Percentiles rank a stretch among this genome's conserved stretches.
Evolutionary conservation across 2,888 invertebrate genomes (phyloP).

Genomic region (Idaea dimidiata): DNA sequence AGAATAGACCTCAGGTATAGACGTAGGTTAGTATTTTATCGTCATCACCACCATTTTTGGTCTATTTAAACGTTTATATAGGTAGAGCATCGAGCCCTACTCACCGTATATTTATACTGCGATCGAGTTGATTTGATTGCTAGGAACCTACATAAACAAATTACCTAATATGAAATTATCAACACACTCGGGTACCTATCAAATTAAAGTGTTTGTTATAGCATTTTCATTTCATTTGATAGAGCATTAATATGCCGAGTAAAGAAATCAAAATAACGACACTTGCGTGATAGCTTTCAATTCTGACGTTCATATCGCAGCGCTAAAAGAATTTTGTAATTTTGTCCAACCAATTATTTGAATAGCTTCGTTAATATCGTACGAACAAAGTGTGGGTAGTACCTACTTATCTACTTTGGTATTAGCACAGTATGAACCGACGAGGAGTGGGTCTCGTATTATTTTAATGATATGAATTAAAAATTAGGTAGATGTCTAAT

Average conservation of each 20-base stretch:
- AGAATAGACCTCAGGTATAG: no score
- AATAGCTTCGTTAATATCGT: slow-evolving; percentile 14
- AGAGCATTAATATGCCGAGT: slow-evolving; percentile 43
- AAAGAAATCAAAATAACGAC: slow-evolving; percentile 71
- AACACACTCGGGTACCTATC: slow-evolving; percentile 43
- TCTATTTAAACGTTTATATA: no score
- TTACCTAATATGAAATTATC: slow-evolving; percentile 45
- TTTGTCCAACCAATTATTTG: slow-evolving; percentile 44
- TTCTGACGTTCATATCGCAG: slow-evolving; percentile 38
- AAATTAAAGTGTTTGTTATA: slow-evolving; percentile 62
- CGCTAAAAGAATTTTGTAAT: slow-evolving; percentile 57
- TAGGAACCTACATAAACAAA: slow-evolving; percentile 46
- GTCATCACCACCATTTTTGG: no score
- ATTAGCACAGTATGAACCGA: no score
- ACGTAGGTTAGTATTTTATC: no score
- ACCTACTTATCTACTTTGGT: no score
- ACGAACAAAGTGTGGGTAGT: not conserved
- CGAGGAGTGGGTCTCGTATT: no score
- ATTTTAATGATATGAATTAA: no score
- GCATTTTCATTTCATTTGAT: slow-evolving; percentile 61
- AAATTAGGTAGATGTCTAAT: no score
- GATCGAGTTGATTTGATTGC: slow-evolving; percentile 32
- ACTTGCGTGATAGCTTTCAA: slow-evolving; percentile 62
- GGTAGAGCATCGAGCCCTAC: no score
- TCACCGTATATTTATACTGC: no score